Conservation (phyloP, 2,888 invertebrate genomes). For the Lucinisca nassula region DNA sequence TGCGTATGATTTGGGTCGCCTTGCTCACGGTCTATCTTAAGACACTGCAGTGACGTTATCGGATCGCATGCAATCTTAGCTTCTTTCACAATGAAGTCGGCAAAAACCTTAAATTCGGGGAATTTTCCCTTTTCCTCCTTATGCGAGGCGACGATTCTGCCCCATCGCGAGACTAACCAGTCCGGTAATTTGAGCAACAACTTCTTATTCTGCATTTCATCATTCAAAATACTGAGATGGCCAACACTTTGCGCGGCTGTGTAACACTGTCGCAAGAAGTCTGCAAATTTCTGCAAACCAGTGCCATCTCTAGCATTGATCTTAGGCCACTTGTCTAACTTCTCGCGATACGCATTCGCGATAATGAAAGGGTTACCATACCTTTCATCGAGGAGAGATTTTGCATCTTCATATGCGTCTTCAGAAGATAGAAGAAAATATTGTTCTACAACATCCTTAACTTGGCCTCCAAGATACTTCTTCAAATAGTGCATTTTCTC, state of each 20-base stretch:
- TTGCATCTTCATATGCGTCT: constrained; percentile 49
- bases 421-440: constrained; percentile 26
- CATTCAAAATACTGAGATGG: constrained; percentile 28
- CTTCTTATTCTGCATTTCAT: constrained; percentile 60
- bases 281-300: constrained; percentile 34
- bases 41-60: constrained; percentile 51
- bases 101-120: constrained; percentile 54
- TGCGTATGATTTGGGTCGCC: background rate
- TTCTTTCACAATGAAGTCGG: constrained; percentile 55
- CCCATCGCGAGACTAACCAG: constrained; percentile 40
- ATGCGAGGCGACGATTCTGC: constrained; percentile 18
- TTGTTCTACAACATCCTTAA: constrained; percentile 25
- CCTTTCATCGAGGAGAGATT: constrained; percentile 49
- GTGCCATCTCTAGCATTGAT: constrained; percentile 26
- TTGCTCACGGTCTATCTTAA: background rate
- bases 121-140: constrained; percentile 14
- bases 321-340: constrained; percentile 57
- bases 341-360: constrained; percentile 55
- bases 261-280: constrained; percentile 49
- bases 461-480: constrained; percentile 12
- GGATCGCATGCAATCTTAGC: constrained; percentile 67
- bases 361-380: constrained; percentile 54
- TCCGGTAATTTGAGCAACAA: constrained; percentile 49
- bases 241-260: constrained; percentile 26
- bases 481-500: constrained; percentile 39